phyloP scores from a whole-genome alignment of 2,113 vertebrate species.

The Heloderma charlesbogerti region DNA sequence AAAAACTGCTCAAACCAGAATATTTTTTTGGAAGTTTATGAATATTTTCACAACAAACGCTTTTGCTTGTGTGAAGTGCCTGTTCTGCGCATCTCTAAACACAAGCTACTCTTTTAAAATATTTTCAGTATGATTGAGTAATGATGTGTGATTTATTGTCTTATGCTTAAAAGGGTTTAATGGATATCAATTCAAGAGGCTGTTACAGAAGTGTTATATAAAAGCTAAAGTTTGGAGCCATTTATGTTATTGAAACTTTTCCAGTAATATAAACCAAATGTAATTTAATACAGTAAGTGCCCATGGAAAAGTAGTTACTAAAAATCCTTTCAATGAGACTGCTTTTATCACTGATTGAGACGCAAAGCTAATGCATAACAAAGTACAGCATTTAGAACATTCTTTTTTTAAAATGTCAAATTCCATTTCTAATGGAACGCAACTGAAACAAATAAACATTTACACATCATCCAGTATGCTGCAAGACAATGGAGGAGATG shows the following conservation, averaged over 20 bases:
- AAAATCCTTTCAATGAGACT: slow-evolving; percentile 52
- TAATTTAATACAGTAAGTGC: slow-evolving; percentile 50
- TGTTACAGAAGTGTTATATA: slow-evolving; percentile 38
- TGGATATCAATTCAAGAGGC: slow-evolving; percentile 52
- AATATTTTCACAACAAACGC: neutral
- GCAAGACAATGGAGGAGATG: neutral
- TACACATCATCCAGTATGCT: neutral
- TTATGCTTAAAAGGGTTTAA: slow-evolving; percentile 56
- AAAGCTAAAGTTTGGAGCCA: slow-evolving; percentile 43
- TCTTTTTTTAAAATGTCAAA: slow-evolving; percentile 48
- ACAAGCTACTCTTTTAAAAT: neutral
- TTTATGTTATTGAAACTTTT: slow-evolving; percentile 41
- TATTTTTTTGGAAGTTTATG: neutral
- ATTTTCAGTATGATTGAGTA: slow-evolving; percentile 22
- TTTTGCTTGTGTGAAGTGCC: neutral
- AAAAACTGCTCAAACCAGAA: neutral
- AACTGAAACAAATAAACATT: slow-evolving; percentile 41
- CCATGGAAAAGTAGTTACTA: slow-evolving; percentile 50
- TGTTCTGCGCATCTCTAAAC: slow-evolving; percentile 4
- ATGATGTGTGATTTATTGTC: slow-evolving; percentile 32
- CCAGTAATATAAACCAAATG: slow-evolving; percentile 58
- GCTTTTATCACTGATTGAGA: slow-evolving; percentile 53
- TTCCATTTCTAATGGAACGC: slow-evolving; percentile 53
- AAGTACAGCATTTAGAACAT: slow-evolving; percentile 41
- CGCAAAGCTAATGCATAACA: slow-evolving; percentile 48